Evolutionary conservation across 2,888 invertebrate species (phyloP), one percentile per base, ranked within the genome.

Genomic region (Sialis fuliginosa): DNA sequence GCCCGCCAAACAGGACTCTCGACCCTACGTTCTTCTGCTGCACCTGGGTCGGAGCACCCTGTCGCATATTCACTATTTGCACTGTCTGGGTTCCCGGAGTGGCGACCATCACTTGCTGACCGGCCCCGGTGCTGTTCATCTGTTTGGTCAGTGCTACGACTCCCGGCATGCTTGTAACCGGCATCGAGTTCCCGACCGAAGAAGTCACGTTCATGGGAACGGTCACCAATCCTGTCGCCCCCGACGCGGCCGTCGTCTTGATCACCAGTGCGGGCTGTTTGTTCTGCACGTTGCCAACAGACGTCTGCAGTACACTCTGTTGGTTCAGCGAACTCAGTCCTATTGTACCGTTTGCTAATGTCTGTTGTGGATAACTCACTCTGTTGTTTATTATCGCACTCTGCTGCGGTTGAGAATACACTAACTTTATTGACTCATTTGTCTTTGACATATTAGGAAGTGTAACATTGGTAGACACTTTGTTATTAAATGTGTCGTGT

Each of bases 11-110:
- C 56, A 90, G 83, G 57, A 91, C 86, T 60, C 90, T 75, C 46
- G 85, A 81, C 50, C 85, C 76, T 52, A 86, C 80, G 48, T 79
- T 76, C 66, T 87, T 87, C 63, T 82, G 82, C 49, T 76, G 76
- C 51, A 76, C 72, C 55, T 79, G 72, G 55, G 73, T 73, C 42
- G 84, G 81, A 50, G 79, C 73, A 51, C 77, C 79, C 46, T 84
- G 81, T 55, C 88, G 74, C 72, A 86, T 84, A 65, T 88, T 89
- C 55, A 89, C 72, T 60, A 90, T 84, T 67, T 86, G 85, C 58
- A 90, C 84, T 54, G 77, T 76, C 56, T 81, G 77, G 50, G 10
- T 33, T 34, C 42, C 42, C 13, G 68, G 70, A 55, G 74, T 73
- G 52, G 71, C 68, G 51, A 78, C 72, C 53, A 77, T 63, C 55